A percentile compares a stretch with the other conserved stretches of the same genome.
Conservation (phyloP, 1,140 invertebrate genomes). For the Plodia interpunctella region DNA sequence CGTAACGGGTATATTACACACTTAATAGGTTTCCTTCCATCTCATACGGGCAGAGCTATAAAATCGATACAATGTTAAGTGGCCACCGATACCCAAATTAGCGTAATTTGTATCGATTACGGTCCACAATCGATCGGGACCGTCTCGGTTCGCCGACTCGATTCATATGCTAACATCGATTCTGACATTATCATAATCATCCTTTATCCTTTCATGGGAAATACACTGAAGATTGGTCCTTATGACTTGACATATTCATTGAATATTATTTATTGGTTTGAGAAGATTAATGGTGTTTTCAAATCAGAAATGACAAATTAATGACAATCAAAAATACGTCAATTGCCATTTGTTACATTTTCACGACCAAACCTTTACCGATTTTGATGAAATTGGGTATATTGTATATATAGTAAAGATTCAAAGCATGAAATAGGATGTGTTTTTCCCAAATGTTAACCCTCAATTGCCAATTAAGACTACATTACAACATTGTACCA, state of each 20-base stretch:
- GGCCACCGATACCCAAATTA: not conserved
- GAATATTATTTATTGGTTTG: not conserved
- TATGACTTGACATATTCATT: not conserved
- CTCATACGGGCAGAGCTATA: not conserved
- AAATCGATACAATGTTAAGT: not conserved
- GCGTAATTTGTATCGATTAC: slow-evolving; percentile 2
- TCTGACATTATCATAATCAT: slow-evolving; percentile 5
- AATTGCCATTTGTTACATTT: too few species aligned
- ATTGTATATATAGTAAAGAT: too few species aligned
- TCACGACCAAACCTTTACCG: too few species aligned
- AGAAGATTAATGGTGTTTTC: slow-evolving; percentile 1
- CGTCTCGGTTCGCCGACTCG: not conserved
- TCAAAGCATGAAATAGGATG: too few species aligned
- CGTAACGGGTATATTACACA: too few species aligned
- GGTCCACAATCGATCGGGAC: not conserved
- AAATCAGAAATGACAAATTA: not conserved
- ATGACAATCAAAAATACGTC: too few species aligned
- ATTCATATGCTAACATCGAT: not conserved
- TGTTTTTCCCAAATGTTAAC: too few species aligned
- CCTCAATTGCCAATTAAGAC: too few species aligned
- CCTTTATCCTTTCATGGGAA: not conserved
- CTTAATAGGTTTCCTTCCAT: not conserved
- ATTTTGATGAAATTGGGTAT: too few species aligned
- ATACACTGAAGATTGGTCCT: not conserved
- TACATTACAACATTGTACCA: too few species aligned